Evolutionary conservation across 1,140 invertebrate species (phyloP).

Genomic region (Capitella teleta): DNA sequence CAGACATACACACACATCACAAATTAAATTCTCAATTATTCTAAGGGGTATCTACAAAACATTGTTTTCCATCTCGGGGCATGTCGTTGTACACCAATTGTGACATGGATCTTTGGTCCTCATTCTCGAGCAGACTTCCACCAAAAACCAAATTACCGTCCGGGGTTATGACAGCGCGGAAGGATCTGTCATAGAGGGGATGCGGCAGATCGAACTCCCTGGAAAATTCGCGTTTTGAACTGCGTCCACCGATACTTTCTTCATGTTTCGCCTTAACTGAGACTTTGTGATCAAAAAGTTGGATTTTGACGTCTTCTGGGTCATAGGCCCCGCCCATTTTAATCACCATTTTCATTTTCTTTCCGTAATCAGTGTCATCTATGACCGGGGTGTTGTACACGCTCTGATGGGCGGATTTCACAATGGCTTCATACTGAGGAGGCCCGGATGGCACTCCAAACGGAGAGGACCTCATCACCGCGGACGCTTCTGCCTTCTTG

Average conservation of each 20-base stretch:
- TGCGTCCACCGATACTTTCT: slow-evolving; percentile 2
- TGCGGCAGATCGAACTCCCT: slow-evolving; percentile 8
- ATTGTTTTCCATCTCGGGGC: no score
- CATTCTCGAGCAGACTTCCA: slow-evolving; percentile 1
- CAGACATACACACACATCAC: no score
- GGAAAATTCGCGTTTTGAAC: slow-evolving; percentile 11
- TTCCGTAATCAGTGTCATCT: background rate
- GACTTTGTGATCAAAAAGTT: background rate
- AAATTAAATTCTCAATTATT: no score
- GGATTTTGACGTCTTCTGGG: slow-evolving; percentile 4
- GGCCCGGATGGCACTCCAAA: background rate
- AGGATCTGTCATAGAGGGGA: background rate
- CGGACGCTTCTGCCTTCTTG: background rate
- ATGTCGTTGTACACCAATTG: background rate
- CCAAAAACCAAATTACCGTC: slow-evolving; percentile 1
- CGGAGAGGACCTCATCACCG: background rate
- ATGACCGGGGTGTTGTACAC: background rate
- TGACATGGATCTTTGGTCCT: background rate
- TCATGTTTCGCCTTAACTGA: slow-evolving; percentile 4
- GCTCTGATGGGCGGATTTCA: background rate
- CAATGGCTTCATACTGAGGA: background rate
- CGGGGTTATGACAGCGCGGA: background rate
- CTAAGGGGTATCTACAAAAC: no score
- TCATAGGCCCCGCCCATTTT: slow-evolving; percentile 5
- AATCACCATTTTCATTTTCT: slow-evolving; percentile 6